Evolutionary conservation across 2,113 vertebrate genomes (phyloP).

Genomic region (Halichoerus grypus): DNA sequence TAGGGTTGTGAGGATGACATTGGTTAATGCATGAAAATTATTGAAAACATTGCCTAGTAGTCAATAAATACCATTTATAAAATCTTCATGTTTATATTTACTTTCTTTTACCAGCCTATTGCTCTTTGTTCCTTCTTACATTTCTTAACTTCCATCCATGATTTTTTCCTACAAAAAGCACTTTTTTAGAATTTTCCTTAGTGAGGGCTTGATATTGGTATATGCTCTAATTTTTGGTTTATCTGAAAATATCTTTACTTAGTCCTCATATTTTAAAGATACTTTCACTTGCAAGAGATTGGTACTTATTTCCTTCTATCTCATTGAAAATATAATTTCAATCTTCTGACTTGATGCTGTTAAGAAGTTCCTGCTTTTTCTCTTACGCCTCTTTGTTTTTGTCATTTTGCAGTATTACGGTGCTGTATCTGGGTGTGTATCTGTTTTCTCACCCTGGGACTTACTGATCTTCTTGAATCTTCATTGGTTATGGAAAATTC

Average conservation of each 20-base stretch:
- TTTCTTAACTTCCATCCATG: neutral
- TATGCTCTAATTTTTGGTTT: neutral
- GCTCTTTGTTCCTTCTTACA: neutral
- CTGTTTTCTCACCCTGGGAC: neutral
- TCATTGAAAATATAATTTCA: neutral
- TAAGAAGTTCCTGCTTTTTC: neutral
- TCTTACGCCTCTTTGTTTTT: neutral
- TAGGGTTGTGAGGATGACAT: neutral
- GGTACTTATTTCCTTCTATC: neutral
- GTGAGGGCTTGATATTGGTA: neutral
- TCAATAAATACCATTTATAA: neutral
- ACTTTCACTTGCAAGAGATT: neutral
- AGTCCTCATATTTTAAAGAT: neutral
- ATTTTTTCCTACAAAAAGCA: neutral
- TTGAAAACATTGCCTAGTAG: neutral
- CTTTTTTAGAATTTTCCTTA: neutral
- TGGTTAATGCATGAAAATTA: neutral
- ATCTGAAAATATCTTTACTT: neutral
- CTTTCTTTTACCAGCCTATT: neutral
- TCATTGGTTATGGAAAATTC: neutral
- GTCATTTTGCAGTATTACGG: neutral
- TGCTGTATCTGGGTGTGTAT: neutral
- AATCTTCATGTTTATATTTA: neutral
- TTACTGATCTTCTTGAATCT: neutral
- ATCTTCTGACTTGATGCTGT: neutral